Evolutionary conservation across 2,797 vertebrate species (phyloP).

Genomic region (Lemur catta): DNA sequence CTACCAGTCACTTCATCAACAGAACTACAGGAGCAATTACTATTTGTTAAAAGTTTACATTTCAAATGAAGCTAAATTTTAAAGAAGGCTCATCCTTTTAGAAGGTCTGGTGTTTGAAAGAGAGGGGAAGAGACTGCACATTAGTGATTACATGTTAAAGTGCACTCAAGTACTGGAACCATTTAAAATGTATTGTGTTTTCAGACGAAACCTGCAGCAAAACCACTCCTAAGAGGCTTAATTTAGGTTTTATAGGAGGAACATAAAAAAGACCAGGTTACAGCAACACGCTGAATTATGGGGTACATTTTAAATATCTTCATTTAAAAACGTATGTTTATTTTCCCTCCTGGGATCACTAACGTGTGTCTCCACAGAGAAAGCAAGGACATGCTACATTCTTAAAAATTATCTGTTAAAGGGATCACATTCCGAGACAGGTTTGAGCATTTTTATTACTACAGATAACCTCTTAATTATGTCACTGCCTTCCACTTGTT

Average conservation of each 20-base stretch:
- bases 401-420: slow-evolving; percentile 84
- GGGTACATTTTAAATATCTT: slow-evolving; percentile 80
- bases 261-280: slow-evolving; percentile 80
- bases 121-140: not conserved
- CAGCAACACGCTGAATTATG: slow-evolving; percentile 75
- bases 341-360: slow-evolving; percentile 76
- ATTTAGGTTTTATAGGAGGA: slow-evolving; percentile 82
- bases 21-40: slow-evolving; percentile 54
- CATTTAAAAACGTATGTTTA: slow-evolving; percentile 75
- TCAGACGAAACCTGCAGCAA: slow-evolving; percentile 66
- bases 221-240: slow-evolving; percentile 79
- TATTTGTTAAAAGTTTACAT: slow-evolving; percentile 83
- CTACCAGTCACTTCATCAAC: slow-evolving; percentile 75
- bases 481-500: slow-evolving; percentile 82
- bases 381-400: slow-evolving; percentile 80
- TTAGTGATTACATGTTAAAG: not conserved
- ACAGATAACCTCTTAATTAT: slow-evolving; percentile 84
- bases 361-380: slow-evolving; percentile 74
- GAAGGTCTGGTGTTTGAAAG: not conserved
- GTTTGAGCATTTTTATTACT: slow-evolving; percentile 81
- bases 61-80: slow-evolving; percentile 78
- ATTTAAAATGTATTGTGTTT: slow-evolving; percentile 79
- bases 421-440: slow-evolving; percentile 84
- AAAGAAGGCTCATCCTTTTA: slow-evolving; percentile 48
- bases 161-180: not conserved